These are phyloP conservation scores for Spinibarbus caldwelli DNA, from an alignment of 2,797 vertebrate genomes.

Conservation along the genomic window DNA sequence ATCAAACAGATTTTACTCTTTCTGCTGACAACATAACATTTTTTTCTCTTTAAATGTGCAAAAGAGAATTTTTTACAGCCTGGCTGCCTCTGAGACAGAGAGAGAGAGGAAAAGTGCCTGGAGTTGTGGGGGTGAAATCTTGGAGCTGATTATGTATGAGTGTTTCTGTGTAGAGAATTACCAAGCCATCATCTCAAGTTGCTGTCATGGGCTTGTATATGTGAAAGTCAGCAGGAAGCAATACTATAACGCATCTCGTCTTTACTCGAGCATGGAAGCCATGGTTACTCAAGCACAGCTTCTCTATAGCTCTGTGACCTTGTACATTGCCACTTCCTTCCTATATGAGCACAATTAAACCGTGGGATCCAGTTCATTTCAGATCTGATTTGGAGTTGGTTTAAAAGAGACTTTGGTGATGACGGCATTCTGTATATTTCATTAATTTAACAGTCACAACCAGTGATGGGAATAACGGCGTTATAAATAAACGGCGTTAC, in stretches of 20 bases:
- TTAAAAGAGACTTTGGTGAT: not conserved
- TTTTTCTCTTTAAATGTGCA: conserved; percentile 17
- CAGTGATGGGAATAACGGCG: no score
- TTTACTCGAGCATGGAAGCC: conserved; percentile 37
- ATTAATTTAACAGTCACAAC: no score
- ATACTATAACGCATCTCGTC: conserved; percentile 9
- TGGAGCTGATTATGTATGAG: conserved; percentile 34
- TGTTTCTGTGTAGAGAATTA: conserved; percentile 38
- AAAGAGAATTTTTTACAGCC: not conserved
- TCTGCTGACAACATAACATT: conserved; percentile 15
- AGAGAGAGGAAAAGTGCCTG: not conserved
- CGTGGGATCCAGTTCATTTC: not conserved
- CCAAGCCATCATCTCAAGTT: conserved; percentile 33
- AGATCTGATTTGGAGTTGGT: not conserved
- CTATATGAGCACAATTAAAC: not conserved
- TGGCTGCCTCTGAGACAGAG: not conserved
- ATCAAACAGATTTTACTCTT: conserved; percentile 25
- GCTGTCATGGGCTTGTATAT: conserved; percentile 35
- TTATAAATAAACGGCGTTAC: no score
- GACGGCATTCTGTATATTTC: not conserved
- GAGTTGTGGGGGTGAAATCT: conserved; percentile 20
- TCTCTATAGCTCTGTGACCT: conserved; percentile 27
- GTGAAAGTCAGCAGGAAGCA: conserved; percentile 36
- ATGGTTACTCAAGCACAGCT: conserved; percentile 27
- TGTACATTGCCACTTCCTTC: conserved; percentile 11